Evolutionary conservation across 1,140 invertebrate species (phyloP), one percentile per base, ranked within the genome.

Genomic region (Mya arenaria): DNA sequence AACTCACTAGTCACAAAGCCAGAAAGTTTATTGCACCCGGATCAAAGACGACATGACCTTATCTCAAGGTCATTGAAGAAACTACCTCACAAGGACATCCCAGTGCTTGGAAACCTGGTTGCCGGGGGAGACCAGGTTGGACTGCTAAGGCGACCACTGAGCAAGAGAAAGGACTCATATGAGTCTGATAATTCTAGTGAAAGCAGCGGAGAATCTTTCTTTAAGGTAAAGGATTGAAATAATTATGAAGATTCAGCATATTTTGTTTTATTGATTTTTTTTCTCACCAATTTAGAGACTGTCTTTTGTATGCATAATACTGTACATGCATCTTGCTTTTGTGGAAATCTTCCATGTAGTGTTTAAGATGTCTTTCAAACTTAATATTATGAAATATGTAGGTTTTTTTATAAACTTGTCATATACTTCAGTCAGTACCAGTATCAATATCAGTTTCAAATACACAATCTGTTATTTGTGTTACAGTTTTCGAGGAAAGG

Each of bases 201-300:
- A 71, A 80, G 77, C 52, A 71, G 77, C n/a, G 77, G 77, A 28
- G 77, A 80, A 55, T 80, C 66, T 4, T 34, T 80, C n/a, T 80
- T 80, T 62, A 80, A 80, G 66, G 77, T 80, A 36, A 39, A 32
- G n/a, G n/a, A n/a, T n/a, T n/a, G n/a, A n/a, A n/a, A n/a, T n/a
- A n/a, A n/a, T n/a, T n/a, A n/a, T n/a, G n/a, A n/a, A n/a, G n/a
- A n/a, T n/a, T n/a, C n/a, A n/a, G 37, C 25, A 10, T 60, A n/a
- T n/a, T n/a, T n/a, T n/a, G n/a, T n/a, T n/a, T n/a, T n/a, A n/a
- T n/a, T n/a, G n/a, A n/a, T n/a, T n/a, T n/a, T n/a, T n/a, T n/a
- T n/a, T n/a, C n/a, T n/a, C n/a, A n/a, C n/a, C n/a, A n/a, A n/a
- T n/a, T n/a, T n/a, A n/a, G n/a, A n/a, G n/a, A n/a, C n/a, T n/a